Base-by-base conservation (phyloP, 1,140 invertebrate species). In the Platorchestia sp. region DNA sequence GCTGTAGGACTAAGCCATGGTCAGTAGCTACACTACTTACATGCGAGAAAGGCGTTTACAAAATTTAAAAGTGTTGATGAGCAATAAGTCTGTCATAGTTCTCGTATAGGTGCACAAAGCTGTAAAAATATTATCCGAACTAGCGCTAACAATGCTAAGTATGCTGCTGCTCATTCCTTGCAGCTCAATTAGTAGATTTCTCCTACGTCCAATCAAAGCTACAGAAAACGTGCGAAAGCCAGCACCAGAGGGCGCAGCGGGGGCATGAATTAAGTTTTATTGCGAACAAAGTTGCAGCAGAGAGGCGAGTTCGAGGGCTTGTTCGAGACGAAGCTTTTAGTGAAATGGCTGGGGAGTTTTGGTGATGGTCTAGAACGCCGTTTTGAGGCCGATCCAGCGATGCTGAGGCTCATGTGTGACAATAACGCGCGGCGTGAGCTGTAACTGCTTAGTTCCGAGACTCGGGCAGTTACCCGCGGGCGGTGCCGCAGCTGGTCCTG, bases 291-390 rank as follows among this genome's bases (percentile, higher is more conserved):
- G 87, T 89, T 89, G 43, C 87, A 42, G 87, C n/a, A 89, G 87
- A 89, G 87, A 89, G 41, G 87, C 87, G 87, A 89, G 87, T 89
- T 89, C 14, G 87, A 89, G 87, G 87, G 87, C 87, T 42, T 41
- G 87, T 89, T 89, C 14, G 87, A 89, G 87, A 44, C 87, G 87
- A 89, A 27, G 87, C 87, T 89, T 89, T 89, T 89, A 89, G 87
- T 89, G 87, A 89, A 89, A 89, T 89, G 87, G 87, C n/a, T 44
- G 43, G 87, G 87, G 87, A 89, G n/a, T 89, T 89, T 89, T 44
- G 87, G 87, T 89, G 43, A 44, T 89, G 87, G 43, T 89, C 43
- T 89, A 89, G 43, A 89, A 89, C 87, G 43, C n/a, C 43, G 43
- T 89, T 89, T 89, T 75, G 59, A 75, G 59, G 59, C 59, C 59